These are phyloP conservation scores for Leptodactylus fallax DNA, from an alignment of 2,797 vertebrate genomes.

Conservation along the genomic window DNA sequence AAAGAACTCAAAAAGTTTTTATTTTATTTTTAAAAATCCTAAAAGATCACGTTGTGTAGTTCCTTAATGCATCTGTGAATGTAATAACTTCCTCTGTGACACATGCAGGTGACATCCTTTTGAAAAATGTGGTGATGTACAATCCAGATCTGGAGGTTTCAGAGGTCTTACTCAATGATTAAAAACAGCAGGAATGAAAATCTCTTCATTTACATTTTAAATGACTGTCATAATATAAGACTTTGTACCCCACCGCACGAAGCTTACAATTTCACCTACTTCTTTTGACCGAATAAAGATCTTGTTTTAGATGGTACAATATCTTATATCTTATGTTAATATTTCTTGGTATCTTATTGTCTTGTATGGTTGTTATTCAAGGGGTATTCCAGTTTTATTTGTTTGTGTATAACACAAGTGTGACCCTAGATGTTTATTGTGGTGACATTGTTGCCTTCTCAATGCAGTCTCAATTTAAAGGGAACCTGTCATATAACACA, in stretches of 20 bases:
- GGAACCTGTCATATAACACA: too few relatives aligned
- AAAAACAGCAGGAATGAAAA: slow-evolving; percentile 52
- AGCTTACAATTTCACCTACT: not conserved
- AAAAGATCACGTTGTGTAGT: not conserved
- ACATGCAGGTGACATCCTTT: slow-evolving; percentile 7
- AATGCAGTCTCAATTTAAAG: too few relatives aligned
- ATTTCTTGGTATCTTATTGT: not conserved
- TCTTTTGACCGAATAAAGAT: not conserved
- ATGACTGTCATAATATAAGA: slow-evolving; percentile 44
- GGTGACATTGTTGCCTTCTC: too few relatives aligned
- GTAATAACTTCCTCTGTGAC: slow-evolving; percentile 3
- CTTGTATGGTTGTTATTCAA: too few relatives aligned
- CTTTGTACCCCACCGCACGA: not conserved
- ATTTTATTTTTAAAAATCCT: not conserved
- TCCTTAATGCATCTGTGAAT: slow-evolving; percentile 9
- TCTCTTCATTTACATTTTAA: slow-evolving; percentile 52
- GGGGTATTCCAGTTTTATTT: too few relatives aligned
- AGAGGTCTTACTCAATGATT: slow-evolving; percentile 50
- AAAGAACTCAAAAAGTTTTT: not conserved
- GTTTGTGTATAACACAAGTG: too few relatives aligned
- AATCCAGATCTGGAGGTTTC: slow-evolving; percentile 31
- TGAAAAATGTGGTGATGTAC: slow-evolving; percentile 19
- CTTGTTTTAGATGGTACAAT: not conserved
- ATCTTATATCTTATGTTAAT: not conserved
- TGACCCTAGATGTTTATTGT: too few relatives aligned